phyloP scores from a whole-genome alignment of 2,888 invertebrate species.

The Rosalia funebris region DNA sequence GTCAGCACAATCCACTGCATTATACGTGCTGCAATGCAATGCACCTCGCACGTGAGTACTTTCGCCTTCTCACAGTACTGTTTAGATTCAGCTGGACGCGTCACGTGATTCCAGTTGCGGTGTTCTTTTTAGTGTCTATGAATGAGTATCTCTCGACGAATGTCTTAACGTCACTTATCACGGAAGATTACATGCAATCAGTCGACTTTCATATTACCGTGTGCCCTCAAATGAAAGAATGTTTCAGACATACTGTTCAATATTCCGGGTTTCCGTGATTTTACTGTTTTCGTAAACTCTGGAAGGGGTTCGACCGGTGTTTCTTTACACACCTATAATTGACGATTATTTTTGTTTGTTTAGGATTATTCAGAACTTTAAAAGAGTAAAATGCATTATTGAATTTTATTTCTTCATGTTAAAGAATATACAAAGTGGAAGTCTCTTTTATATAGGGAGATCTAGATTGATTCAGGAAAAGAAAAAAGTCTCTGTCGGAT shows the following conservation, averaged over 20 bases:
- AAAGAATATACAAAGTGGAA: too few species aligned
- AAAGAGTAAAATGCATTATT: too few species aligned
- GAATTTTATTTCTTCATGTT: too few species aligned
- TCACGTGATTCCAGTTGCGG: slow-evolving; percentile 33
- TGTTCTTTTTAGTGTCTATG: slow-evolving; percentile 22
- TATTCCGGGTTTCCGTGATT: not conserved
- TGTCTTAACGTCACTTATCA: too few species aligned
- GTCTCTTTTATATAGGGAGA: too few species aligned
- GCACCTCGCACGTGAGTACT: slow-evolving; percentile 41
- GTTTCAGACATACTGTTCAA: too few species aligned
- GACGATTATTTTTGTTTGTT: too few species aligned
- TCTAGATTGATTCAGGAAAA: too few species aligned
- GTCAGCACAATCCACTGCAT: slow-evolving; percentile 24
- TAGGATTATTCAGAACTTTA: too few species aligned
- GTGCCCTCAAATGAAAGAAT: not conserved
- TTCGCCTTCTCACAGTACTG: slow-evolving; percentile 37
- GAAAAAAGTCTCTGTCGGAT: too few species aligned
- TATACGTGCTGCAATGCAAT: slow-evolving; percentile 29
- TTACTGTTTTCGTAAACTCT: not conserved
- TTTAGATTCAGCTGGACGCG: slow-evolving; percentile 9
- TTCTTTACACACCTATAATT: too few species aligned
- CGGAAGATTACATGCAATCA: not conserved
- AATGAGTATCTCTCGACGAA: slow-evolving; percentile 18
- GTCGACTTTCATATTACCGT: not conserved
- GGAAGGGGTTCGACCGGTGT: too few species aligned